Base-by-base conservation (phyloP, 2,888 invertebrate genomes). In the Stomorhina lunata region DNA sequence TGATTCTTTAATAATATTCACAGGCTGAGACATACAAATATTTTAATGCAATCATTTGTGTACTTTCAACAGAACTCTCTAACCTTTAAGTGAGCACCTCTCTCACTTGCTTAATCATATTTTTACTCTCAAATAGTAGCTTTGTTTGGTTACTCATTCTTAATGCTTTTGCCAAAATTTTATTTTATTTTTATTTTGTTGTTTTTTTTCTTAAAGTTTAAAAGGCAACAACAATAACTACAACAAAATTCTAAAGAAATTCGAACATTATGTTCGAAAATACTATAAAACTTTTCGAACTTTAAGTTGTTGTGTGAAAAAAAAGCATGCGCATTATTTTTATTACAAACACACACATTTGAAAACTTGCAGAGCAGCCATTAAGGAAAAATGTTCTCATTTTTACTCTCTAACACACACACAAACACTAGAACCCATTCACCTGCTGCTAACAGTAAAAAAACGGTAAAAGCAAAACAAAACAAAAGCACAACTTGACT, bases 201-300 rank as follows among this genome's bases (percentile, higher is more conserved):
- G n/a, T n/a, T n/a, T n/a, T n/a, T n/a, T 37, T 37, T 29, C 10
- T 7, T 27, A 40, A 72, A 61, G 37, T 15, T 9, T 10, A 9
- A 45, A 57, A 29, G 6, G 15, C 0, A 48, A 71, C 25, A 69
- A 48, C 59, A 78, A 76, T 15, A 37, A 73, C 50, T 7, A 34
- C 27, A 45, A 45, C n/a, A 17, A 22, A 15, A 12, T 37, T 34
- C 10, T 27, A 12, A 37, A 45, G 17, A 69, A 61, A 66, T 77
- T 84, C 84, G 83, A 83, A 84, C 79, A 83, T 83, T 20, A 79
- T 83, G 84, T 83, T 83, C 83, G 84, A 84, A 84, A 82, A 50
- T 45, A 57, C n/a, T 40, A 73, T 40, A 53, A 29, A 22, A 45
- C 2, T 2, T 3, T 50, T 29, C 22, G 20, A 20, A 37, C 7